phyloP scores from a whole-genome alignment of 92 coral and sea anemone species.

The Muricea muricata region DNA sequence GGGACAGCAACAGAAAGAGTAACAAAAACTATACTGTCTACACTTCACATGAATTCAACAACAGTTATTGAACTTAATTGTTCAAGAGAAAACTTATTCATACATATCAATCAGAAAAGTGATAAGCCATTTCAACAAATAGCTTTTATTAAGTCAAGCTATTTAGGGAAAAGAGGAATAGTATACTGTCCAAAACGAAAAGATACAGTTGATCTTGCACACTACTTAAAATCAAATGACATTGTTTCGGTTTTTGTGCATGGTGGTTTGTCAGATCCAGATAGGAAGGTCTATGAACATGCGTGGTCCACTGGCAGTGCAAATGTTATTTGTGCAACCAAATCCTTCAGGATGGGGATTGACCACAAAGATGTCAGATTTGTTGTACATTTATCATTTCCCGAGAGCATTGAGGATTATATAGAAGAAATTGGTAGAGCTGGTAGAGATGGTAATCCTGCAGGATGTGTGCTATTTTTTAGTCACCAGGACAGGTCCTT shows the following conservation, averaged over 20 bases:
- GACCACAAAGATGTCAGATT: conserved; percentile 41
- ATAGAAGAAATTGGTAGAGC: conserved; percentile 52
- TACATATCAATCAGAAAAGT: conserved; percentile 32
- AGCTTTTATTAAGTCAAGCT: conserved; percentile 30
- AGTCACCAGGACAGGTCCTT: conserved; percentile 53
- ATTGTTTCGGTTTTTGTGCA: conserved; percentile 37
- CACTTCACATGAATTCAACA: background rate
- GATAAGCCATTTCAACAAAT: conserved; percentile 45
- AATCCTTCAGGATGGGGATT: conserved; percentile 58
- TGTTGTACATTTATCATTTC: conserved; percentile 52
- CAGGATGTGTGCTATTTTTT: conserved; percentile 48
- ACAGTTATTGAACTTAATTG: conserved; percentile 26
- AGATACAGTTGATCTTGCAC: conserved; percentile 53
- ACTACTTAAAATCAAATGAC: conserved; percentile 13
- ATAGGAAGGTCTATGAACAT: conserved; percentile 35
- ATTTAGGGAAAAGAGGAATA: conserved; percentile 43
- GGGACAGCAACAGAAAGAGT: conserved; percentile 52
- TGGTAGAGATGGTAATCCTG: conserved; percentile 54
- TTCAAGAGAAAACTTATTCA: conserved; percentile 34
- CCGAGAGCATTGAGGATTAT: conserved; percentile 39
- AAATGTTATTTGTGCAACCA: conserved; percentile 51
- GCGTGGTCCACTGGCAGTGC: conserved; percentile 37
- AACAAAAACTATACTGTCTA: conserved; percentile 3
- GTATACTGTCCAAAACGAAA: conserved; percentile 54
- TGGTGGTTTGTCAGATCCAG: conserved; percentile 35